Base-by-base conservation (phyloP, 1,140 invertebrate species). In the Pentalonia nigronervosa region DNA sequence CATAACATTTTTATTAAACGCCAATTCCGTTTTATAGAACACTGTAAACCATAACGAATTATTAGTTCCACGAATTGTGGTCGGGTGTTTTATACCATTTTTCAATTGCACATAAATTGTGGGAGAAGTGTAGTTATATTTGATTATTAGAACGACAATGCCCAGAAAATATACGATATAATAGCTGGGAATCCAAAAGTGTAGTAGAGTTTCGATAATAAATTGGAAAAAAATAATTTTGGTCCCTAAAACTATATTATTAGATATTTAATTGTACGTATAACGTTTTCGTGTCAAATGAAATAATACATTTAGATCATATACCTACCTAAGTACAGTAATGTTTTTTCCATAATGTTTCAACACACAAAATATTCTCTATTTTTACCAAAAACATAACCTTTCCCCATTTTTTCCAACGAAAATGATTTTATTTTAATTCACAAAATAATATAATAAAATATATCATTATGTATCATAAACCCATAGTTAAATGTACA, bases 11-110 rank as follows among this genome's bases (percentile, higher is more conserved):
- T 88, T 88, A 88, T 48, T 48, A 88, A 48, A 88, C 30, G 47
- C 47, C 86, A 48, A 88, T 88, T 48, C 17, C 86, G 47, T 88
- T 48, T 88, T 48, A 48, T 88, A n/a, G 86, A 30, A 88, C 45
- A 48, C 47, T 48, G 86, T 48, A 48, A 48, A 86, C 47, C 47
- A 47, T 88, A 48, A 88, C 45, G 47, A 88, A 88, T 88, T 88
- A 88, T 48, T 48, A 30, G 47, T 88, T n/a, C 47, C 86, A 20
- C 30, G 14, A n/a, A n/a, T 88, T 34, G 47, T n/a, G 86, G 47
- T 88, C 8, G 86, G 30, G 47, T 88, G 45, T n/a, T 14, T n/a
- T 47, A 47, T 88, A 48, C 8, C 14, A 48, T 88, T 88, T 88
- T 88, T 48, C 45, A 88, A 48, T 88, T n/a, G 86, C 7, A 34